Percentiles rank a stretch among this genome's conserved stretches.
These are phyloP conservation scores for Dichetophora obliterata DNA, from an alignment of 2,888 invertebrate species.

Conservation along the genomic window DNA sequence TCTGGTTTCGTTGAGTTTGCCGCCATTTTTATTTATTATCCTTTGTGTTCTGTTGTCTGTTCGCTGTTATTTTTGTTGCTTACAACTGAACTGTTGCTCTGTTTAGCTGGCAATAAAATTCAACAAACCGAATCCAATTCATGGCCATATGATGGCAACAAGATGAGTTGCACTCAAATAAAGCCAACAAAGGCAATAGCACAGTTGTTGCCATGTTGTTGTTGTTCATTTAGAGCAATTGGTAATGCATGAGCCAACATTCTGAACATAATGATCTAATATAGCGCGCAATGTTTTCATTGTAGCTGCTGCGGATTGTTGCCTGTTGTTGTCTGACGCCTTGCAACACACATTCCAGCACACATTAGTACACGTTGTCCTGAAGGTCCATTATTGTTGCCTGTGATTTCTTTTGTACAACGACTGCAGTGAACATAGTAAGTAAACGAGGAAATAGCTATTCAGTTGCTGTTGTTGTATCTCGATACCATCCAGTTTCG, in stretches of 20 bases:
- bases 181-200: background rate
- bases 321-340: background rate
- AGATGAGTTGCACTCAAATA: constrained; percentile 10
- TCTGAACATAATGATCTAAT: constrained; percentile 15
- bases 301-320: background rate
- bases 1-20: background rate
- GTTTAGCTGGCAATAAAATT: constrained; percentile 20
- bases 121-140: constrained; percentile 27
- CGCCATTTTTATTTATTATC: constrained; percentile 23
- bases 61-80: background rate
- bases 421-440: background rate
- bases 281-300: background rate
- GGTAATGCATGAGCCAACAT: background rate
- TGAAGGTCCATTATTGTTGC: background rate
- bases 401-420: background rate
- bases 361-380: background rate
- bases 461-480: background rate
- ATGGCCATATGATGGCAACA: constrained; percentile 25
- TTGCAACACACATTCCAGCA: background rate
- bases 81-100: constrained; percentile 9
- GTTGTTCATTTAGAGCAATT: background rate
- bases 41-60: background rate
- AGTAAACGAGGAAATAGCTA: background rate
- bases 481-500: background rate
- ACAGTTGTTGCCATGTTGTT: background rate